phyloP scores from a whole-genome alignment of 2,888 invertebrate genomes.

The Catonia carolina region DNA sequence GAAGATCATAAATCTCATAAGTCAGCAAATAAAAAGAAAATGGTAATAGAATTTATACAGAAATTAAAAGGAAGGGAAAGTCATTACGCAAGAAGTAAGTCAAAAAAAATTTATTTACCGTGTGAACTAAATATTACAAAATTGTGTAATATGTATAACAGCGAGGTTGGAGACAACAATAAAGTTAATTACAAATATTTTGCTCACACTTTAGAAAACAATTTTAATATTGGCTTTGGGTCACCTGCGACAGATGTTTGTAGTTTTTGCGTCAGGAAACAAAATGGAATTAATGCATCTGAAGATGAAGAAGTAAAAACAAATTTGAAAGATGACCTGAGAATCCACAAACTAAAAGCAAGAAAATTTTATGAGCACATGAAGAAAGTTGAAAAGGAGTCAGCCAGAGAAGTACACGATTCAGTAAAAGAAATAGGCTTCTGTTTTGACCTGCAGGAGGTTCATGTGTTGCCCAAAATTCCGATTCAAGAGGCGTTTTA shows the following conservation, averaged over 20 bases:
- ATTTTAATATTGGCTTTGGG: slow-evolving; percentile 37
- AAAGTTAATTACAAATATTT: no score
- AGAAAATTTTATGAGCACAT: not conserved
- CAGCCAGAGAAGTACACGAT: no score
- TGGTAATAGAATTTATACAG: slow-evolving; percentile 31
- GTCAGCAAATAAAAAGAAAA: slow-evolving; percentile 32
- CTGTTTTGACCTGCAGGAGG: slow-evolving; percentile 7
- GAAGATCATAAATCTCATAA: slow-evolving; percentile 29
- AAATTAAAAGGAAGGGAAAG: slow-evolving; percentile 34
- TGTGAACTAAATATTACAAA: slow-evolving; percentile 33
- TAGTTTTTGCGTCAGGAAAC: slow-evolving; percentile 7
- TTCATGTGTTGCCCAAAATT: not conserved
- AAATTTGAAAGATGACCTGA: not conserved
- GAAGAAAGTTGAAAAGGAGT: not conserved
- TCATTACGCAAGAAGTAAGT: slow-evolving; percentile 36
- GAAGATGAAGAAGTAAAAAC: not conserved
- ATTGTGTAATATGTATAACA: slow-evolving; percentile 35
- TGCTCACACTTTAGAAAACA: no score
- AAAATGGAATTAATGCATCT: not conserved
- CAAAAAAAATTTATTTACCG: slow-evolving; percentile 33
- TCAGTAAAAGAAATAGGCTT: not conserved
- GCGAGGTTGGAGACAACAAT: no score
- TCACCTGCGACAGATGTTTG: slow-evolving; percentile 35
- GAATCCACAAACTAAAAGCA: not conserved
- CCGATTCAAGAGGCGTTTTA: slow-evolving; percentile 3